Percentiles rank a stretch among this genome's conserved stretches.
phyloP scores from a whole-genome alignment of 2,888 invertebrate species.

The Falcaria lacertinaria region DNA sequence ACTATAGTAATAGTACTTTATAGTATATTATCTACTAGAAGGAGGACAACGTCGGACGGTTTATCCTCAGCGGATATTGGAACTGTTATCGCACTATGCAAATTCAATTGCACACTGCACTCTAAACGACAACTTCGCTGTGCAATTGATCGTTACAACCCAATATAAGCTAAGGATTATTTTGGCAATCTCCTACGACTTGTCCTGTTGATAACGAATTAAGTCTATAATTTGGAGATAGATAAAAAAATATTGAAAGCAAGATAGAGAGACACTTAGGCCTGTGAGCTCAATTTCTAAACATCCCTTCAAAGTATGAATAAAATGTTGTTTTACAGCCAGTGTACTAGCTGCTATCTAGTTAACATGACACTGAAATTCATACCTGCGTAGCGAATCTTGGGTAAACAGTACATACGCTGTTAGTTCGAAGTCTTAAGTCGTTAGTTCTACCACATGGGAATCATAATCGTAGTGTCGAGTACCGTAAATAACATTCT shows the following conservation, averaged over 20 bases:
- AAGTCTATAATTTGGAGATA: not conserved
- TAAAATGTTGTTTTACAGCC: no score
- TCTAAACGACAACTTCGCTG: constrained; percentile 41
- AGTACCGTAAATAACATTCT: constrained; percentile 1
- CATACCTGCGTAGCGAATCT: no score
- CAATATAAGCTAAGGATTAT: constrained; percentile 26
- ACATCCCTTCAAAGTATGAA: no score
- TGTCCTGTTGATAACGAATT: not conserved
- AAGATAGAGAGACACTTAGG: not conserved
- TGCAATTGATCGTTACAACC: constrained; percentile 39
- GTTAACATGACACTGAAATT: no score
- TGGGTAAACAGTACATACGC: no score
- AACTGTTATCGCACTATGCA: constrained; percentile 50
- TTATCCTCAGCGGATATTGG: constrained; percentile 41
- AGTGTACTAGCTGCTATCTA: no score
- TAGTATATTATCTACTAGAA: not conserved
- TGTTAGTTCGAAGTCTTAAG: not conserved
- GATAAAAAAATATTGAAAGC: not conserved
- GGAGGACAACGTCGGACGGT: constrained; percentile 20
- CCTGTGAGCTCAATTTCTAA: no score
- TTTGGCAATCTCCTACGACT: constrained; percentile 6
- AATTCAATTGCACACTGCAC: constrained; percentile 53
- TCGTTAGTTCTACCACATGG: not conserved
- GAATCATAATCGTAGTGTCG: not conserved
- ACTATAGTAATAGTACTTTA: no score